These are phyloP conservation scores for Euplexia lucipara DNA, from an alignment of 2,888 invertebrate species.

Conservation along the genomic window DNA sequence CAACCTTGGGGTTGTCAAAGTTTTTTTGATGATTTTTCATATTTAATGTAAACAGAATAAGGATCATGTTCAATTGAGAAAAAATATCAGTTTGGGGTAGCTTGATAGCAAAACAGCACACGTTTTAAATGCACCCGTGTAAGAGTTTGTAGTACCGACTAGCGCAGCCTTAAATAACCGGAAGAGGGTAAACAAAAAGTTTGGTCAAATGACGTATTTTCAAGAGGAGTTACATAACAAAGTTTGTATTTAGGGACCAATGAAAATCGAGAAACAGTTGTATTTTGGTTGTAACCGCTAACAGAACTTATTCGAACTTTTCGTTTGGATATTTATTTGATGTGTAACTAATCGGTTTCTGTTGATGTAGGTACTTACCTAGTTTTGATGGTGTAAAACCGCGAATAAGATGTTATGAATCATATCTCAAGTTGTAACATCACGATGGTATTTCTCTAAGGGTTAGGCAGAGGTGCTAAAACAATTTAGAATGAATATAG, in stretches of 20 bases:
- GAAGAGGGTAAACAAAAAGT: conserved; percentile 38
- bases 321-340: conserved; percentile 17
- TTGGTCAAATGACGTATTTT: conserved; percentile 30
- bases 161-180: neutral
- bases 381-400: neutral
- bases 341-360: neutral
- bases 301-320: conserved; percentile 11
- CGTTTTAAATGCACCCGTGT: no score
- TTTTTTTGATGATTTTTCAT: no score
- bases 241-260: conserved; percentile 37
- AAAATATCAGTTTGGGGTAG: no score
- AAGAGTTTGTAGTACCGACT: no score
- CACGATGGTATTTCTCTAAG: no score
- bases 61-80: no score
- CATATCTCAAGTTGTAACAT: no score
- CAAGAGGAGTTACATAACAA: conserved; percentile 30
- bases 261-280: conserved; percentile 20
- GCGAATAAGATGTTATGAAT: neutral
- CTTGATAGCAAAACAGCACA: no score
- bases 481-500: no score
- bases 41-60: no score
- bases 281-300: conserved; percentile 11
- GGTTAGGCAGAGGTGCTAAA: no score
- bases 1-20: no score
- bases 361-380: neutral